Percentiles rank a stretch among this genome's conserved stretches.
Conservation (phyloP, 2,888 invertebrate genomes). For the Bembecia ichneumoniformis region DNA sequence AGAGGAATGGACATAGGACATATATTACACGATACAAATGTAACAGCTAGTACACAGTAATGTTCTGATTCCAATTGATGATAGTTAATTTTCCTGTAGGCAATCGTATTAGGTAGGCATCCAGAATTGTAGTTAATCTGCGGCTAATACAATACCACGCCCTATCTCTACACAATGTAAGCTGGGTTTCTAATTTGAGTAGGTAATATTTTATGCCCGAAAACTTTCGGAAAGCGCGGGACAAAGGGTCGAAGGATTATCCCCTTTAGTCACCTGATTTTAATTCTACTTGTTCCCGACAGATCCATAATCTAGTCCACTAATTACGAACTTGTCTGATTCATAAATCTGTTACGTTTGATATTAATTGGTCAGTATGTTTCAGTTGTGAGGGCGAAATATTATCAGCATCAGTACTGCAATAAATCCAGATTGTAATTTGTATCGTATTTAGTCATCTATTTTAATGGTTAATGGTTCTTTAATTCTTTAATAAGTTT, state of each 20-base stretch:
- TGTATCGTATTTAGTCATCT: no score
- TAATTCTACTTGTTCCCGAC: slow-evolving; percentile 31
- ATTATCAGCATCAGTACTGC: no score
- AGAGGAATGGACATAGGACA: no score
- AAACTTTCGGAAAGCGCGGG: slow-evolving; percentile 34
- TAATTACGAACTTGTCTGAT: slow-evolving; percentile 18
- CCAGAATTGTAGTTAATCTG: neutral
- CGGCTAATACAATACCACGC: neutral
- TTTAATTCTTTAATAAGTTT: no score
- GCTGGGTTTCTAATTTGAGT: slow-evolving; percentile 18
- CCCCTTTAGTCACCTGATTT: slow-evolving; percentile 32
- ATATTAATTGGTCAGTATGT: slow-evolving; percentile 3
- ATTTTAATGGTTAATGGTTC: no score
- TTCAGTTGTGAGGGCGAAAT: neutral
- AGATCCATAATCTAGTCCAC: slow-evolving; percentile 33
- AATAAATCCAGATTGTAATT: no score
- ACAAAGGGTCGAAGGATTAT: slow-evolving; percentile 35
- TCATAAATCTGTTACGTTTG: slow-evolving; percentile 17
- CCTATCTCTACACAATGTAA: slow-evolving; percentile 9
- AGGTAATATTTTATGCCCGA: slow-evolving; percentile 33
- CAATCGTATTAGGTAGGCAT: neutral
- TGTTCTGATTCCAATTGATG: no score
- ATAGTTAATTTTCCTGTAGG: no score
- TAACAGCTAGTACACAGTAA: no score
- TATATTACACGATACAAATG: no score